These are phyloP conservation scores for Sympetrum striolatum DNA, from an alignment of 2,888 invertebrate species.

Conservation along the genomic window DNA sequence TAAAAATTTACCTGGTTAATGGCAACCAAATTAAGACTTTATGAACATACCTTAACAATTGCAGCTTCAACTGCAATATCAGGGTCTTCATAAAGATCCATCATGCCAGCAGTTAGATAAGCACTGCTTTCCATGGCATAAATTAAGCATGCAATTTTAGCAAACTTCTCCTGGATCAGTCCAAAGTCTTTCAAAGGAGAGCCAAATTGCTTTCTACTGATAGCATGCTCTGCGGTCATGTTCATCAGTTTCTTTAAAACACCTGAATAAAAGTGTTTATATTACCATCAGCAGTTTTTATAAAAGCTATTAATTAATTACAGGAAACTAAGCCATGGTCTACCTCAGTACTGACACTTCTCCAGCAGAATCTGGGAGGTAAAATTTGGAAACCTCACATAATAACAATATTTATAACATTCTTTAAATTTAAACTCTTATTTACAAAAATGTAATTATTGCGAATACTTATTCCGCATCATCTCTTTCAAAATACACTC, in stretches of 20 bases:
- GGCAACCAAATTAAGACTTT: too few relatives aligned
- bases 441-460: too few relatives aligned
- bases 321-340: too few relatives aligned
- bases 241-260: constrained; percentile 63
- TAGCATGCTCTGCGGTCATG: constrained; percentile 63
- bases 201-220: constrained; percentile 63
- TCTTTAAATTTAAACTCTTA: too few relatives aligned
- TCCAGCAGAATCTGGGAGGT: too few relatives aligned
- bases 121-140: constrained; percentile 89
- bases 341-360: too few relatives aligned
- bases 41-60: constrained; percentile 72
- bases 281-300: too few relatives aligned
- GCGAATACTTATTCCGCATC: too few relatives aligned
- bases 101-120: constrained; percentile 80
- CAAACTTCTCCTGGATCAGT: constrained; percentile 62
- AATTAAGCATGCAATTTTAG: constrained; percentile 61
- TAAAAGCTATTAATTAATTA: too few relatives aligned
- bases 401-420: too few relatives aligned
- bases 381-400: too few relatives aligned
- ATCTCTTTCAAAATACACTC: too few relatives aligned
- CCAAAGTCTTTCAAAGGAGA: constrained; percentile 61
- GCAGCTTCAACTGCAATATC: constrained; percentile 81
- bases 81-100: constrained; percentile 78
- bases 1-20: not conserved
- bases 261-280: constrained; percentile 54